These are phyloP conservation scores for Procambarus virginalis DNA, from an alignment of 1,140 invertebrate genomes.

Conservation along the genomic window DNA sequence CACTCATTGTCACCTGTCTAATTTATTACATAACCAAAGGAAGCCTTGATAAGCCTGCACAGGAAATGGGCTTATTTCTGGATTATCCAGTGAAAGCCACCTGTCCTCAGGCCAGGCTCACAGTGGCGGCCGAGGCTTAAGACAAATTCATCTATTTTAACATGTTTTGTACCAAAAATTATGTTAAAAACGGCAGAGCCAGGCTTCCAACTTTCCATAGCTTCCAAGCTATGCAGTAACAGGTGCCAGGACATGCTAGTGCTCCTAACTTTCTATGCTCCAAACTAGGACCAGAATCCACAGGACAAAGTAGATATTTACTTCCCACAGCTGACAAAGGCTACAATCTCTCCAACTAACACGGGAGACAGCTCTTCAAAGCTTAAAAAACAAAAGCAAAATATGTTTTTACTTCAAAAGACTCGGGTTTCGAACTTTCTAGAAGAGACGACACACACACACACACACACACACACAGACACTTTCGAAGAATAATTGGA, in stretches of 20 bases:
- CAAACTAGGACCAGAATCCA: too few relatives aligned
- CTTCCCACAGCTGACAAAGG: background rate
- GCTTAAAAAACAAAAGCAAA: background rate
- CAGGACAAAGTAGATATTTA: too few relatives aligned
- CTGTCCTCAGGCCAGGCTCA: too few relatives aligned
- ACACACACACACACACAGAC: background rate
- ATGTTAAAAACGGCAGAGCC: too few relatives aligned
- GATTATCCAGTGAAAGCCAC: background rate
- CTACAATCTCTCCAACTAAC: background rate
- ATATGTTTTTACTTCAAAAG: background rate
- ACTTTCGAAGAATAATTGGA: conserved; percentile 4
- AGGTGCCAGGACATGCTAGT: too few relatives aligned
- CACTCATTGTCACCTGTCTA: background rate
- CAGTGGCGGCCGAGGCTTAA: too few relatives aligned
- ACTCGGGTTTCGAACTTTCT: background rate
- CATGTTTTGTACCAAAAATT: too few relatives aligned
- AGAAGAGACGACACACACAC: background rate
- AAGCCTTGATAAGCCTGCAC: background rate
- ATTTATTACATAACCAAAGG: background rate
- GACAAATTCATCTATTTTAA: too few relatives aligned
- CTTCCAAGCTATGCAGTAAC: background rate
- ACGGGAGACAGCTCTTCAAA: background rate
- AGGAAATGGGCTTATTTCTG: background rate
- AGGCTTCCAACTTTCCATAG: background rate
- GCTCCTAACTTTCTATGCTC: too few relatives aligned